Evolutionary conservation across 2,113 vertebrate species (phyloP).

Genomic region (Crotalus horridus): DNA sequence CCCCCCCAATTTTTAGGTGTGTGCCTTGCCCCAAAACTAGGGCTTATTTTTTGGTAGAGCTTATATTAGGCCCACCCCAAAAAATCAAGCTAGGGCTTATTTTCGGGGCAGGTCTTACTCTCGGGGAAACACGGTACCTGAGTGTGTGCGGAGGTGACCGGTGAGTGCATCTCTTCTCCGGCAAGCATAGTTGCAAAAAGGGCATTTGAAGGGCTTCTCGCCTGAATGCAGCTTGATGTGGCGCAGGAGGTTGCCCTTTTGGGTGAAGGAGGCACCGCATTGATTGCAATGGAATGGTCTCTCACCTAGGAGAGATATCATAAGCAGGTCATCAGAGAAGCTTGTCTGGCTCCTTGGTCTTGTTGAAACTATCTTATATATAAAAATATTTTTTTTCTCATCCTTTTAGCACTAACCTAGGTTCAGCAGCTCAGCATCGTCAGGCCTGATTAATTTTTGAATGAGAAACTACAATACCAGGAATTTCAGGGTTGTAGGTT

Average conservation of each 20-base stretch:
- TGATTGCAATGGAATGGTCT: conserved; percentile 95
- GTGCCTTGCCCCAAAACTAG: no score
- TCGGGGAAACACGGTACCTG: conserved; percentile 65
- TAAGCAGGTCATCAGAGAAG: not conserved
- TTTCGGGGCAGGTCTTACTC: no score
- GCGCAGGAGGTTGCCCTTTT: conserved; percentile 95
- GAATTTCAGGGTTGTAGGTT: not conserved
- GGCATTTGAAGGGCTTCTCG: conserved; percentile 97
- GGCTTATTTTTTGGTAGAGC: no score
- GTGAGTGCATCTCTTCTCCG: conserved; percentile 89
- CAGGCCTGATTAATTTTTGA: not conserved
- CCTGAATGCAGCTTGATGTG: conserved; percentile 97
- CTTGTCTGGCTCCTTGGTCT: not conserved
- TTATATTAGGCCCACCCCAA: no score
- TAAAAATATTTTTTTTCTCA: not conserved
- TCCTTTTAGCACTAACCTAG: not conserved
- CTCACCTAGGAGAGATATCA: conserved; percentile 72
- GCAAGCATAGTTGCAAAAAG: conserved; percentile 92
- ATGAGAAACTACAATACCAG: not conserved
- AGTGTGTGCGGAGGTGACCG: conserved; percentile 92
- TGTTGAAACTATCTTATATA: not conserved
- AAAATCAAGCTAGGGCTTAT: no score
- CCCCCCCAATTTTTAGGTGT: no score
- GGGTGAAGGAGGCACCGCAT: conserved; percentile 96
- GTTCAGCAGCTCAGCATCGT: not conserved